A percentile compares a stretch with the other conserved stretches of the same genome.
Evolutionary conservation across 2,113 vertebrate genomes (phyloP).

Genomic region (Ceyx melanurus): DNA sequence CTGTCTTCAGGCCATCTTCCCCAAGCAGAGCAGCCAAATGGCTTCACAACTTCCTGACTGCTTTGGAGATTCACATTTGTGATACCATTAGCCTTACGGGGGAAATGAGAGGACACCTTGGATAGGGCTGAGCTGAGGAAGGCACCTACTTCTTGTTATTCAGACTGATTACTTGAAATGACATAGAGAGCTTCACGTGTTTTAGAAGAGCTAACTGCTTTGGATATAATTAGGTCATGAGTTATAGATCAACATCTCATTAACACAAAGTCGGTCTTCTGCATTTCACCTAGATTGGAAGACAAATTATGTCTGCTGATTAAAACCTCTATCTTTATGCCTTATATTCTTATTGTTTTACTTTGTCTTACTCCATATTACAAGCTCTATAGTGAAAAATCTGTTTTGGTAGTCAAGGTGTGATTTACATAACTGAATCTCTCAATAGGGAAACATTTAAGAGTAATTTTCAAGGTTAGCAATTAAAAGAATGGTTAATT

Average conservation of each 20-base stretch:
- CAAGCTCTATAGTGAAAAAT: not conserved
- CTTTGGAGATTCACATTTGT: not conserved
- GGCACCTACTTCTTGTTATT: not conserved
- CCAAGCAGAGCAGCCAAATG: not conserved
- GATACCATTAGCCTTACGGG: not conserved
- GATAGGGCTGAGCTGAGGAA: not conserved
- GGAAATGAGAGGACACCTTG: not conserved
- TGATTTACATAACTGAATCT: not conserved
- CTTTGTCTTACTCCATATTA: not conserved
- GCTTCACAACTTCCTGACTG: not conserved
- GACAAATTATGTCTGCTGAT: not conserved
- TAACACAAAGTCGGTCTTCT: not conserved
- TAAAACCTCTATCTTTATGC: not conserved
- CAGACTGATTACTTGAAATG: not conserved
- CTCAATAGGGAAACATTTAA: not conserved
- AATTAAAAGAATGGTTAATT: not conserved
- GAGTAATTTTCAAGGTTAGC: not conserved
- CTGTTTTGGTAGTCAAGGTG: not conserved
- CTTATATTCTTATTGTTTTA: not conserved
- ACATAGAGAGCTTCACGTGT: not conserved
- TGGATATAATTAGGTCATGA: not conserved
- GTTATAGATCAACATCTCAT: rapidly evolving
- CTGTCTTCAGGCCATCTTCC: not conserved
- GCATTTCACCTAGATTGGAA: not conserved
- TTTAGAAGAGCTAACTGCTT: not conserved